Evolutionary conservation across 2,113 vertebrate genomes (phyloP).

Genomic region (Coptodon rendalli): DNA sequence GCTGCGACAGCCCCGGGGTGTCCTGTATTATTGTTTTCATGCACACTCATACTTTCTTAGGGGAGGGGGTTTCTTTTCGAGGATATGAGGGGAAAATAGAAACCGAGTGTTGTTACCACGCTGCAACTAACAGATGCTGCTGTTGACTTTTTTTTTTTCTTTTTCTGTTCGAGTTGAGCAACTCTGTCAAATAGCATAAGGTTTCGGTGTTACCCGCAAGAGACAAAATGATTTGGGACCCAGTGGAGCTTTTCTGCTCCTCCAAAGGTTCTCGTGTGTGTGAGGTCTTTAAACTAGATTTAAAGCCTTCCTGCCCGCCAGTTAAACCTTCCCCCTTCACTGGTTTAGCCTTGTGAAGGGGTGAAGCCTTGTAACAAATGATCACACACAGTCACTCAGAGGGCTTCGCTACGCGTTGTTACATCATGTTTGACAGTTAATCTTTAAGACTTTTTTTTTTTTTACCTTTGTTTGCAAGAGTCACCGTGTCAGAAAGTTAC

Average conservation of each 20-base stretch:
- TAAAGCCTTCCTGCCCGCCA: neutral
- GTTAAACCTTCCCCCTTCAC: neutral
- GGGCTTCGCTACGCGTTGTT: neutral
- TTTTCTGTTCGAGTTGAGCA: neutral
- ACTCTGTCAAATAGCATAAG: neutral
- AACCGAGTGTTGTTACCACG: neutral
- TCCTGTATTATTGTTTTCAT: slow-evolving; percentile 2
- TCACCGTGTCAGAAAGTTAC: neutral
- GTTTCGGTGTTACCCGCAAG: neutral
- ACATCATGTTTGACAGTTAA: neutral
- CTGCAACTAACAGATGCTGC: neutral
- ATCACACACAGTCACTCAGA: neutral
- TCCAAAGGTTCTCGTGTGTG: neutral
- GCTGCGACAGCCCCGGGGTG: neutral
- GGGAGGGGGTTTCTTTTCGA: neutral
- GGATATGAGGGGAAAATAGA: neutral
- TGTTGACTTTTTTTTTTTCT: neutral
- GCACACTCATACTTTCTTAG: neutral
- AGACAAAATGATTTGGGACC: neutral
- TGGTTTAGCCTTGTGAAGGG: neutral
- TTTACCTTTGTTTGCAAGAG: neutral
- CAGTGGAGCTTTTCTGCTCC: neutral
- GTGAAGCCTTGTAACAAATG: neutral
- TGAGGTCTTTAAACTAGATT: neutral
- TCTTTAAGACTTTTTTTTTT: neutral